Conservation (phyloP, 2,888 invertebrate genomes). For the Tillus elongatus region DNA sequence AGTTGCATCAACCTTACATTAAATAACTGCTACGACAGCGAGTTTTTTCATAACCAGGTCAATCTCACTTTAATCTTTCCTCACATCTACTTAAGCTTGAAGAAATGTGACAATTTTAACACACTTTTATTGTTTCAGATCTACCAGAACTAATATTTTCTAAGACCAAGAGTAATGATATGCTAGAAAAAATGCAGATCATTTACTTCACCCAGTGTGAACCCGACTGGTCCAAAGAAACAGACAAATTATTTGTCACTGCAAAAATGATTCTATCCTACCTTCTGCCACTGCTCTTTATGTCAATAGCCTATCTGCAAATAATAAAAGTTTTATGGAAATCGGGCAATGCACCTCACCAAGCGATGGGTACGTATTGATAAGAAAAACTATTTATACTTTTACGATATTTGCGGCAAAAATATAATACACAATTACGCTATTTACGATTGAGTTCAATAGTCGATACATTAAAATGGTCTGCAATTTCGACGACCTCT, state of each 20-base stretch:
- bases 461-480: no score
- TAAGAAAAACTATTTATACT: no score
- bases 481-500: no score
- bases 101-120: no score
- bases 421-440: no score
- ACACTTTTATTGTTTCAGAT: conserved; percentile 49
- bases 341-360: conserved; percentile 68
- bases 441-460: no score
- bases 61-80: no score
- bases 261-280: conserved; percentile 67
- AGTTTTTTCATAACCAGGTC: no score
- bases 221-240: conserved; percentile 59
- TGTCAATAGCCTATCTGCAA: conserved; percentile 77
- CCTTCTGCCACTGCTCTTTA: conserved; percentile 68
- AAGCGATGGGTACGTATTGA: conserved; percentile 38
- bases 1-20: no score
- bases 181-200: conserved; percentile 39
- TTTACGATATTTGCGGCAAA: no score
- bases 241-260: conserved; percentile 61
- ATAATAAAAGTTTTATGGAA: conserved; percentile 76
- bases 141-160: conserved; percentile 69
- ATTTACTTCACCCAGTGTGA: conserved; percentile 54
- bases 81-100: no score
- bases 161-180: conserved; percentile 47
- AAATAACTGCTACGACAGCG: no score